Conservation (phyloP, 2,888 invertebrate species). For the Mactromeris polynyma region DNA sequence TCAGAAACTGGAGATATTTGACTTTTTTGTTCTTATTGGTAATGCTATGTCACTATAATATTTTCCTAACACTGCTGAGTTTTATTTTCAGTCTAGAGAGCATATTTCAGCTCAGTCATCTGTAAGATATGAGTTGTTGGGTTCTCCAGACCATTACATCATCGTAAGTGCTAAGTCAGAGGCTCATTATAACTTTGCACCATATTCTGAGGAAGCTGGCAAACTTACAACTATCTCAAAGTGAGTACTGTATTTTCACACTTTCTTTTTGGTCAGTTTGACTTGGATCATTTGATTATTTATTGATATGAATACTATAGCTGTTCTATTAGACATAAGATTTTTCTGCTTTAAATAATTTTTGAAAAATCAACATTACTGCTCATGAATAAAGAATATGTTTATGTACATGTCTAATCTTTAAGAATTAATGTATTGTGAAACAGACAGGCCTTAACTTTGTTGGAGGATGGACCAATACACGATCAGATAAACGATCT, state of each 20-base stretch:
- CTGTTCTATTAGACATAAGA: too few species aligned
- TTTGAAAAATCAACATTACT: too few species aligned
- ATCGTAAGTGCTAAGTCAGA: slow-evolving; percentile 74
- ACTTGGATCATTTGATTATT: too few species aligned
- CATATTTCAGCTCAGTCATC: slow-evolving; percentile 70
- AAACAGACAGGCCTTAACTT: slow-evolving; percentile 43
- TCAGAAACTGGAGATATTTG: too few species aligned
- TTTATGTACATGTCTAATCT: not conserved
- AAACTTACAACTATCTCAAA: slow-evolving; percentile 84
- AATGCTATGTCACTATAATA: too few species aligned
- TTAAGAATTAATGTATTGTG: not conserved
- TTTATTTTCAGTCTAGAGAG: slow-evolving; percentile 47
- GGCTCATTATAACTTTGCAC: slow-evolving; percentile 73
- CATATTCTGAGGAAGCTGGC: slow-evolving; percentile 67
- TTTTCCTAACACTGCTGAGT: too few species aligned
- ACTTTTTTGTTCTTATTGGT: too few species aligned
- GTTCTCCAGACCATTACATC: slow-evolving; percentile 71
- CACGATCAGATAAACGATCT: slow-evolving; percentile 34
- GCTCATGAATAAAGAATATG: too few species aligned
- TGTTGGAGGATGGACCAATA: slow-evolving; percentile 46
- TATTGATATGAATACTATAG: too few species aligned
- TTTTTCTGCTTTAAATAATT: too few species aligned
- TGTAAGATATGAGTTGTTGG: slow-evolving; percentile 72
- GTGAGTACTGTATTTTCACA: slow-evolving; percentile 56
- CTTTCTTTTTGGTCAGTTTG: too few species aligned